These are phyloP conservation scores for Pomatostomus ruficeps DNA, from an alignment of 2,113 vertebrate species.

Conservation along the genomic window DNA sequence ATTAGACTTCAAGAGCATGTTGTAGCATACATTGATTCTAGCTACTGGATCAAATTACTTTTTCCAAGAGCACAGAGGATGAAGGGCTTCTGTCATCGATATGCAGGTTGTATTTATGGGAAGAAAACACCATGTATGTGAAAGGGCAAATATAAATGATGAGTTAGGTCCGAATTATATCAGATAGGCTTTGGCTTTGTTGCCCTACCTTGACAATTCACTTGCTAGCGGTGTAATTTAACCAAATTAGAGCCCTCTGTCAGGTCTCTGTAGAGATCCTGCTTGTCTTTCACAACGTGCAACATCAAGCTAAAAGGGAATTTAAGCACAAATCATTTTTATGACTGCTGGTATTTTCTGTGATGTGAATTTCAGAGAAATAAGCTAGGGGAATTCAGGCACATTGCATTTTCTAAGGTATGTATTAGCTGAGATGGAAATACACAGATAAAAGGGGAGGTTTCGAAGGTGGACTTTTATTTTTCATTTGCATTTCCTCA, in stretches of 20 bases:
- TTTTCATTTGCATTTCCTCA: constrained; percentile 1
- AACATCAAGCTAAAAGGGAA: neutral
- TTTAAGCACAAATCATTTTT: neutral
- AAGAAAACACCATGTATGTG: neutral
- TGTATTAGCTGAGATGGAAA: neutral
- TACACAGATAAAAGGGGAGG: neutral
- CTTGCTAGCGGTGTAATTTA: neutral
- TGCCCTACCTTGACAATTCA: neutral
- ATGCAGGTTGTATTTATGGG: neutral
- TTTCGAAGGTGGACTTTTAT: neutral
- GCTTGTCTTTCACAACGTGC: neutral
- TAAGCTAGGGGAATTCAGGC: neutral
- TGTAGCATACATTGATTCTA: neutral
- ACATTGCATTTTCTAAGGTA: neutral
- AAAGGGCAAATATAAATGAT: neutral
- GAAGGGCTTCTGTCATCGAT: neutral
- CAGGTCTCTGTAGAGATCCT: neutral
- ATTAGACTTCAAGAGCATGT: neutral
- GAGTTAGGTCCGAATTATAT: neutral
- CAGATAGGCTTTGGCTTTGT: neutral
- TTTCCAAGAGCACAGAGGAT: neutral
- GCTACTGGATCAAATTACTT: neutral
- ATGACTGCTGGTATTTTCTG: neutral
- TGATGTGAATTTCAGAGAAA: neutral
- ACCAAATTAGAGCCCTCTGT: neutral